These are phyloP conservation scores for Chaenogobius annularis DNA, from an alignment of 2,113 vertebrate species.

Conservation along the genomic window DNA sequence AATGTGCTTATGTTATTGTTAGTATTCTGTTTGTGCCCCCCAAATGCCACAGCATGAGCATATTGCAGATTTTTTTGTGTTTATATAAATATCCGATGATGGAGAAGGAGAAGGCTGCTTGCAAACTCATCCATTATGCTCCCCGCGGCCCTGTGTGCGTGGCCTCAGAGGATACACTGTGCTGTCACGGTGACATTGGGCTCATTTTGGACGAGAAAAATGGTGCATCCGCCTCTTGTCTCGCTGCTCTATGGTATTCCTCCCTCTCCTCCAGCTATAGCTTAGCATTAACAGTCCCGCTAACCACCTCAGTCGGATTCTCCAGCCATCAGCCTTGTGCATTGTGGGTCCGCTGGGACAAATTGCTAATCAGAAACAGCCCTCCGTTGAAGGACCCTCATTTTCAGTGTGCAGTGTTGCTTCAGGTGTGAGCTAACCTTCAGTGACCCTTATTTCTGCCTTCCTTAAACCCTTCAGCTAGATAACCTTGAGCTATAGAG, in stretches of 20 bases:
- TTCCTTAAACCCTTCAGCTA: constrained; percentile 1
- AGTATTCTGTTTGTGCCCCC: constrained; percentile 28
- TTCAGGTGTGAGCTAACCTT: constrained; percentile 40
- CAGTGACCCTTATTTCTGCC: constrained; percentile 16
- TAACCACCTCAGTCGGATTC: constrained; percentile 25
- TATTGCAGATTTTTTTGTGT: constrained; percentile 17
- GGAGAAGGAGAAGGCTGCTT: constrained; percentile 56
- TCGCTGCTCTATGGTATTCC: constrained; percentile 1
- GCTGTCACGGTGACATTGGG: constrained; percentile 70
- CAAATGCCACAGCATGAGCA: constrained; percentile 23
- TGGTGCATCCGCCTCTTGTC: constrained; percentile 45
- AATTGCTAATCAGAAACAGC: constrained; percentile 48
- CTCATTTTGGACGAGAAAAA: constrained; percentile 72
- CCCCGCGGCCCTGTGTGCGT: constrained; percentile 50
- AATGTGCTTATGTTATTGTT: constrained; percentile 21
- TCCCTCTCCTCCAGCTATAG: constrained; percentile 16
- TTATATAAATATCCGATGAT: constrained; percentile 23
- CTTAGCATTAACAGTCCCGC: constrained; percentile 53
- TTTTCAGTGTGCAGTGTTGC: constrained; percentile 21
- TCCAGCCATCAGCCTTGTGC: constrained; percentile 16
- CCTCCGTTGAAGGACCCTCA: constrained; percentile 36
- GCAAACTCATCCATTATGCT: constrained; percentile 74
- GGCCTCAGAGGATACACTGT: constrained; percentile 57
- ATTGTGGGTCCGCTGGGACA: constrained; percentile 31
- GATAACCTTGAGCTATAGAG: constrained; percentile 54